Percentiles rank a stretch among this genome's conserved stretches.
Evolutionary conservation across 1,140 invertebrate species (phyloP).

Genomic region (Helicorthomorpha holstii): DNA sequence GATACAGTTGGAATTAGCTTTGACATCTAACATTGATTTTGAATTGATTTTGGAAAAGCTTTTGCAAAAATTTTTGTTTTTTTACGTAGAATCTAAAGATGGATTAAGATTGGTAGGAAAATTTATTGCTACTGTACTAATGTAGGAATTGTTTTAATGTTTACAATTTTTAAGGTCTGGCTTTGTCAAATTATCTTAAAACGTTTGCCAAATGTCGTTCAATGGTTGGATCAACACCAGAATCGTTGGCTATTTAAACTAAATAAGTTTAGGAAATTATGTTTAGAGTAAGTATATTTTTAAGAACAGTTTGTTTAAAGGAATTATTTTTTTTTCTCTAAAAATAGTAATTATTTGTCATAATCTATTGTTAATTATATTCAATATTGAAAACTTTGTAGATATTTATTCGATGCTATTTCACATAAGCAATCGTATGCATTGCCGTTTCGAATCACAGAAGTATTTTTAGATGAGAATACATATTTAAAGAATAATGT

Average conservation of each 20-base stretch:
- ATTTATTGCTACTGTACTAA: constrained; percentile 8
- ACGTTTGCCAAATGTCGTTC: constrained; percentile 15
- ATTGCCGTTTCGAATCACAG: constrained; percentile 55
- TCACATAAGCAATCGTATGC: constrained; percentile 37
- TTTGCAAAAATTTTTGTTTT: constrained; percentile 37
- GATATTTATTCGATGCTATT: constrained; percentile 19
- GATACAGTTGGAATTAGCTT: constrained; percentile 19
- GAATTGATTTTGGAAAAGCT: constrained; percentile 31
- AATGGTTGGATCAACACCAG: constrained; percentile 7
- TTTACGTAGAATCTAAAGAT: constrained; percentile 52
- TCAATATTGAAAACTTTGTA: constrained; percentile 19
- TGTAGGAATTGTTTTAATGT: neutral
- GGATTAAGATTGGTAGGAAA: constrained; percentile 45
- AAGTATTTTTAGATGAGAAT: constrained; percentile 42
- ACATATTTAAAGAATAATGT: constrained; percentile 24
- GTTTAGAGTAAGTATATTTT: constrained; percentile 15
- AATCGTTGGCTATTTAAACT: constrained; percentile 12
- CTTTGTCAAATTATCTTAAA: constrained; percentile 19
- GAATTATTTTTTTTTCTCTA: neutral
- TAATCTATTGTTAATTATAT: constrained; percentile 9
- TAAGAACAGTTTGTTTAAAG: neutral
- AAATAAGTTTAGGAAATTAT: constrained; percentile 16
- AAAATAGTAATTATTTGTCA: neutral
- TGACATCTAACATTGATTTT: constrained; percentile 18
- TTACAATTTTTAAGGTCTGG: constrained; percentile 15